phyloP scores from a whole-genome alignment of 1,140 invertebrate species.

The Latrodectus geometricus region DNA sequence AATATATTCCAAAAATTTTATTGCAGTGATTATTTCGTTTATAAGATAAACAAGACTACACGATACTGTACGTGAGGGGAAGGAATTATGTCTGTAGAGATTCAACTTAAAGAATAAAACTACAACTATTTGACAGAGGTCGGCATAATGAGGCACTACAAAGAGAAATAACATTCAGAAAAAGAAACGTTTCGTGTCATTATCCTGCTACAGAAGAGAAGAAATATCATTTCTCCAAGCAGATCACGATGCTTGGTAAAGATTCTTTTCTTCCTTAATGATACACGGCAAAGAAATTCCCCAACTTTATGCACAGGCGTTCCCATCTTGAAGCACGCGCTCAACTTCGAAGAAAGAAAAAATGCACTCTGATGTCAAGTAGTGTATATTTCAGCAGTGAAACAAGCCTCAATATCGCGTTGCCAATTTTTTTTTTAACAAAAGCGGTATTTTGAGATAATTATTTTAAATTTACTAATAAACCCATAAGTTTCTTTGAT shows the following conservation, averaged over 20 bases:
- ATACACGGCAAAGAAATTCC: neutral
- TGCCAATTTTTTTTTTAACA: no score
- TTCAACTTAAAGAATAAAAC: neutral
- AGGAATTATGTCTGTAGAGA: neutral
- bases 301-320: neutral
- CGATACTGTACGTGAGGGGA: no score
- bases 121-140: neutral
- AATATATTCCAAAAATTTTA: no score
- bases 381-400: conserved; percentile 7
- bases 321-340: neutral
- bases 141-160: neutral
- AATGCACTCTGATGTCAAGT: neutral
- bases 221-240: neutral
- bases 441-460: no score
- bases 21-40: no score
- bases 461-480: no score
- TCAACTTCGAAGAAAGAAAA: no score
- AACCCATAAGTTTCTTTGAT: no score
- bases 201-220: neutral
- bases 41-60: no score
- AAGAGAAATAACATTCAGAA: neutral
- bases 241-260: neutral
- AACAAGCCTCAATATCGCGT: no score
- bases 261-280: neutral
- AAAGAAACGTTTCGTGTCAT: neutral